Conservation (phyloP, 2,888 invertebrate genomes). For the Amblyteles armatorius region DNA sequence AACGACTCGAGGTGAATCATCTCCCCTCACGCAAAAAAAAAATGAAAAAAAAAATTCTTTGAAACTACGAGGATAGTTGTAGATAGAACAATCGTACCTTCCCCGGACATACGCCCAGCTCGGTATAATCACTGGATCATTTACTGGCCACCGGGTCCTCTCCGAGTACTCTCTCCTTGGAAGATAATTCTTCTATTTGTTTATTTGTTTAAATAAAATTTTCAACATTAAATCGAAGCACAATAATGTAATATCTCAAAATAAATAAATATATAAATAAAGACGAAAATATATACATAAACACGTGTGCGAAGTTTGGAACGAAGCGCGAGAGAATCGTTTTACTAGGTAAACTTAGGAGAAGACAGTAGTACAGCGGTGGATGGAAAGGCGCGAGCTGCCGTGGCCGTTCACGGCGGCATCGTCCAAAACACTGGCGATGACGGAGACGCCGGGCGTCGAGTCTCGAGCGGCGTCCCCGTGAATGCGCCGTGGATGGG, state of each 20-base stretch:
- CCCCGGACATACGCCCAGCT: slow-evolving; percentile 75
- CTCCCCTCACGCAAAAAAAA: neutral
- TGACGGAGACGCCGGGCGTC: slow-evolving; percentile 70
- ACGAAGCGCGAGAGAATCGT: slow-evolving; percentile 13
- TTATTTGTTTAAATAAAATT: neutral
- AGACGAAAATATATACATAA: neutral
- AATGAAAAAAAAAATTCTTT: neutral
- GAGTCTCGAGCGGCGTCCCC: slow-evolving; percentile 69
- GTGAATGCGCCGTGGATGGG: slow-evolving; percentile 51
- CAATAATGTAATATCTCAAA: neutral
- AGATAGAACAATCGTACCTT: slow-evolving; percentile 72
- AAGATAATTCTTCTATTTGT: slow-evolving; percentile 14
- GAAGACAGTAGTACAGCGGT: slow-evolving; percentile 8
- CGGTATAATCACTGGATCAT: slow-evolving; percentile 73
- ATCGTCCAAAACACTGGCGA: slow-evolving; percentile 80
- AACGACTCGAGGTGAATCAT: neutral
- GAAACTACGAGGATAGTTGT: slow-evolving; percentile 2
- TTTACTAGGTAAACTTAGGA: neutral
- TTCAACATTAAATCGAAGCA: slow-evolving; percentile 5
- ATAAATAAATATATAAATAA: neutral
- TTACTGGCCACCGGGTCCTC: slow-evolving; percentile 58
- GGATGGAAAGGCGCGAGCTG: slow-evolving; percentile 56
- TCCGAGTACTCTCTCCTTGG: slow-evolving; percentile 16
- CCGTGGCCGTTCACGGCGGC: slow-evolving; percentile 79
- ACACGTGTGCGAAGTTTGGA: slow-evolving; percentile 12